A percentile compares a stretch with the other conserved stretches of the same genome.
These are phyloP conservation scores for Phrynocephalus forsythii DNA, from an alignment of 2,797 vertebrate genomes.

Conservation along the genomic window DNA sequence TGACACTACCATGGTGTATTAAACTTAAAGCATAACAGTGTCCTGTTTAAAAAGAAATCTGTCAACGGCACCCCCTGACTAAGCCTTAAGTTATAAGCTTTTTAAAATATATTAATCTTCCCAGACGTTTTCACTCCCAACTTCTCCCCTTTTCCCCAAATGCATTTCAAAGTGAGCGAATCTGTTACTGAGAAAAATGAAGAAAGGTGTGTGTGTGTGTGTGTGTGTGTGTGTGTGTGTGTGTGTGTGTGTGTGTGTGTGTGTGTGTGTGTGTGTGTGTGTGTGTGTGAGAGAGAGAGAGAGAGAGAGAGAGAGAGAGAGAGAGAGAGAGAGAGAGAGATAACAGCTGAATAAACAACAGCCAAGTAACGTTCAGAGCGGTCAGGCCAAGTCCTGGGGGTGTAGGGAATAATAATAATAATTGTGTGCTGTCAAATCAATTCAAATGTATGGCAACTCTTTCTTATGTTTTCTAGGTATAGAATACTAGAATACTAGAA, in stretches of 20 bases:
- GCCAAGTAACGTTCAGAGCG: background rate
- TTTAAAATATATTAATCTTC: conserved; percentile 52
- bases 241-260: background rate
- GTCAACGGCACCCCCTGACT: conserved; percentile 56
- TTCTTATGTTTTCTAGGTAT: too few species aligned
- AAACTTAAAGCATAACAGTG: conserved; percentile 65
- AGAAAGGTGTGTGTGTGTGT: background rate
- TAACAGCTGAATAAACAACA: conserved; percentile 18
- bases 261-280: background rate
- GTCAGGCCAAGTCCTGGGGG: background rate
- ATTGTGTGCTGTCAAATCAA: too few species aligned
- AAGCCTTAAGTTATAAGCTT: conserved; percentile 60
- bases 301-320: too few species aligned
- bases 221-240: background rate
- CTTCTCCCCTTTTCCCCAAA: conserved; percentile 36
- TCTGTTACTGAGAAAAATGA: conserved; percentile 46
- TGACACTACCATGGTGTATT: conserved; percentile 74
- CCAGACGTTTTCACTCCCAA: conserved; percentile 55
- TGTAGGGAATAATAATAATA: too few species aligned
- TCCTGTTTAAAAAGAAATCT: conserved; percentile 65
- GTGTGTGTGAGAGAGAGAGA: too few species aligned
- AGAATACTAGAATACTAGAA: too few species aligned
- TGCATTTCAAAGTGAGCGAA: conserved; percentile 23
- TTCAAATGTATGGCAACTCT: too few species aligned
- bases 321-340: too few species aligned